Conservation (phyloP, 2,113 vertebrate species). For the Arvicanthis niloticus region DNA sequence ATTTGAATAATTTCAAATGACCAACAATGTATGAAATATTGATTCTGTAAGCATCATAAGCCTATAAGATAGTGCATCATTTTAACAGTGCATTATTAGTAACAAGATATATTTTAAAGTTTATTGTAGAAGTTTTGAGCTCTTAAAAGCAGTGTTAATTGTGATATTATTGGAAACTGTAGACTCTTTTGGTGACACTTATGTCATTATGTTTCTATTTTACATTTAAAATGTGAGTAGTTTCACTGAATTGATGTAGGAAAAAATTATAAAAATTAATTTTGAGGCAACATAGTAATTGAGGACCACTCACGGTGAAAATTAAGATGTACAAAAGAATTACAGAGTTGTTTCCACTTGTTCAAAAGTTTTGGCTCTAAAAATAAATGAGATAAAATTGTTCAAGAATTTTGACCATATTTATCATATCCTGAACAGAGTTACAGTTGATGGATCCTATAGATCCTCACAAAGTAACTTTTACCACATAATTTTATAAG, state of each 20-base stretch:
- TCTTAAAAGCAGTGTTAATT: not conserved
- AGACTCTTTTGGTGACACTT: not conserved
- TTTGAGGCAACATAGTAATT: not conserved
- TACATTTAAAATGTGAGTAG: not conserved
- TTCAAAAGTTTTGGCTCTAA: not conserved
- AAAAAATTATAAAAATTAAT: conserved; percentile 35
- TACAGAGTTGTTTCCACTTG: not conserved
- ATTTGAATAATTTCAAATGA: not conserved
- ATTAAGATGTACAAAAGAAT: not conserved
- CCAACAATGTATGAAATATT: not conserved
- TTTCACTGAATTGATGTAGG: not conserved
- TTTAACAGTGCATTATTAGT: not conserved
- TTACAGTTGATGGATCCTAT: not conserved
- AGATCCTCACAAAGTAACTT: not conserved
- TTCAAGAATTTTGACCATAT: not conserved
- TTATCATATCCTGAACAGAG: not conserved
- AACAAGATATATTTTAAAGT: not conserved
- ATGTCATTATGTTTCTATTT: not conserved
- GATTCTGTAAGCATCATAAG: not conserved
- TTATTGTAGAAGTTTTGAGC: not conserved
- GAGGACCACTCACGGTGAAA: not conserved
- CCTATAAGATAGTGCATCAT: not conserved
- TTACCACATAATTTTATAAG: not conserved
- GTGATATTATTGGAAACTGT: not conserved
- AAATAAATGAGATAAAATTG: not conserved